These are phyloP conservation scores for Ageneiosus marmoratus DNA, from an alignment of 2,113 vertebrate genomes.

Conservation along the genomic window DNA sequence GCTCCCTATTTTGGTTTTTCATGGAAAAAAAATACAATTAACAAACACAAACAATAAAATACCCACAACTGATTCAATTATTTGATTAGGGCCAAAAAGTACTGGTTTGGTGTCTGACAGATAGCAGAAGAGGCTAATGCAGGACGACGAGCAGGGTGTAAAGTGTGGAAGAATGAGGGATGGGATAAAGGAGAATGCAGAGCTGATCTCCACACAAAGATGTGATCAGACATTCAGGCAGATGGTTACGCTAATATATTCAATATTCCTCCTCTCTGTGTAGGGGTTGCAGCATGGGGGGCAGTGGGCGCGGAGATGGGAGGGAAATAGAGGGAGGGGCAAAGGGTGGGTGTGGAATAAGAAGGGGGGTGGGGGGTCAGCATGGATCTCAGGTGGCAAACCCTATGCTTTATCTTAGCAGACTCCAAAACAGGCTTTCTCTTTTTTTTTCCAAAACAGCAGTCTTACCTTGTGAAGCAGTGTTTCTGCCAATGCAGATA, in stretches of 20 bases:
- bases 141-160: constrained; percentile 25
- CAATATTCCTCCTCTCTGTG: constrained; percentile 60
- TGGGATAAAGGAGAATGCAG: constrained; percentile 75
- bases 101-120: constrained; percentile 34
- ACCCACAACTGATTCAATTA: constrained; percentile 42
- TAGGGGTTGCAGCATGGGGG: constrained; percentile 46
- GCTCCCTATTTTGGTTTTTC: constrained; percentile 1
- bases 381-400: constrained; percentile 38
- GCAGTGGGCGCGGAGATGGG: constrained; percentile 32
- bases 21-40: constrained; percentile 38
- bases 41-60: constrained; percentile 37
- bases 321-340: constrained; percentile 29
- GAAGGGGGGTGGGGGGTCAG: constrained; percentile 18
- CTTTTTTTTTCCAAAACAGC: not conserved
- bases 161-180: constrained; percentile 50
- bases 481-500: constrained; percentile 53
- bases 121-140: constrained; percentile 29
- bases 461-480: constrained; percentile 42
- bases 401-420: constrained; percentile 45
- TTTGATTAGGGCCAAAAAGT: constrained; percentile 39
- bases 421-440: not conserved
- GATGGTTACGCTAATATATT: constrained; percentile 70
- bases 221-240: constrained; percentile 57
- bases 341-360: constrained; percentile 28
- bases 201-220: constrained; percentile 55